Evolutionary conservation across 2,888 invertebrate species (phyloP), one percentile per base, ranked within the genome.

Genomic region (Holacanthella duospinosa): DNA sequence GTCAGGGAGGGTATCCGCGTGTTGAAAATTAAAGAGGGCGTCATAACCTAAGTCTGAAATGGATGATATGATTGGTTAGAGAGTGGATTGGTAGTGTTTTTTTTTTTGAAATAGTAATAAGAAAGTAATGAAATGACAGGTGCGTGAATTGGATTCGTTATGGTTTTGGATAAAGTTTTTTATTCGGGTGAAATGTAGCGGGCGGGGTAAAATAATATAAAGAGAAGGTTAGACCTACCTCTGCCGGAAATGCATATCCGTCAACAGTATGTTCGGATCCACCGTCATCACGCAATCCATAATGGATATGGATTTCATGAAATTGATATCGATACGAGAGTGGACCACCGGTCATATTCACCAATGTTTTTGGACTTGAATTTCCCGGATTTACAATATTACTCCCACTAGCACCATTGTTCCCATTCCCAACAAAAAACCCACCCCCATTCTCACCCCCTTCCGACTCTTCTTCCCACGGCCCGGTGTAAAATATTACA

Each of bases 211-310:
- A n/a, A n/a, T n/a, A n/a, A n/a, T n/a, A n/a, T n/a, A n/a, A n/a
- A n/a, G n/a, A n/a, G n/a, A n/a, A n/a, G n/a, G 36, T 36, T 16
- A 36, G 6, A 36, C 36, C 36, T 16, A 97, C 96, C 88, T 99
- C 97, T 61, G 95, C 95, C 9, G 97, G 96, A 79, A 97, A 99
- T 62, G 92, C 86, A 76, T 93, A 89, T 70, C 94, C 93, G 76
- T 93, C 93, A 75, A 97, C 90, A 64, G 90, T 92, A 79, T 99
- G 97, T 77, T 99, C 97, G 19, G 96, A 96, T 27, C 97, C 97
- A 74, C 86, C 86, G 76, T 89, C 88, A 79, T 95, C 93, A 75
- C 87, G 86, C 64, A 90, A 82, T 6, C 94, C 94, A 76, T 93
- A 95, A 79, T 94, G 94, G 75, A 94, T 85, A 79, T 94, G 92